phyloP scores from a whole-genome alignment of 2,888 invertebrate genomes.

The Pharmacophagus antenor region DNA sequence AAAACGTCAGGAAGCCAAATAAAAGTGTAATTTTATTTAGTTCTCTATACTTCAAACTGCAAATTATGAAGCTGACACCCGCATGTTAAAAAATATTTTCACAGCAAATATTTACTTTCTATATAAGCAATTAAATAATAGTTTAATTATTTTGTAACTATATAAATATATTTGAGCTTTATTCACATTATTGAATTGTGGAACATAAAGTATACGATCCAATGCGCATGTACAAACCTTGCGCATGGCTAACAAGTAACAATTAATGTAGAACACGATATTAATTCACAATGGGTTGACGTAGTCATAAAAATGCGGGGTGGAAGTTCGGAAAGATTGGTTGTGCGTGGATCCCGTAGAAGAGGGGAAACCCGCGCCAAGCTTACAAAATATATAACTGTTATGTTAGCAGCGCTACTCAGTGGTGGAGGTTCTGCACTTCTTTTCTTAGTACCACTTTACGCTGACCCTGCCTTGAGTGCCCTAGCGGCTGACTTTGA shows the following conservation, averaged over 20 bases:
- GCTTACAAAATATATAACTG: slow-evolving; percentile 70
- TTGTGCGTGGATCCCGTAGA: slow-evolving; percentile 62
- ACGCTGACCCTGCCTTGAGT: slow-evolving; percentile 78
- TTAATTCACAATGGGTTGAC: slow-evolving; percentile 70
- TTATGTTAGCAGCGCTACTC: slow-evolving; percentile 66
- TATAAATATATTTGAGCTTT: neutral
- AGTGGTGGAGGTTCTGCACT: slow-evolving; percentile 73
- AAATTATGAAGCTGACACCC: too few species aligned
- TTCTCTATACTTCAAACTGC: too few species aligned
- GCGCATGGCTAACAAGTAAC: slow-evolving; percentile 54
- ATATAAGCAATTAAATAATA: too few species aligned
- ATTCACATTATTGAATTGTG: neutral
- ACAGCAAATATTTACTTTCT: too few species aligned
- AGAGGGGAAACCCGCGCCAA: slow-evolving; percentile 68
- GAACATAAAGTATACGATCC: neutral
- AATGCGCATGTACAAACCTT: slow-evolving; percentile 37
- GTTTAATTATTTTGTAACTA: neutral
- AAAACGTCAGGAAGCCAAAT: too few species aligned
- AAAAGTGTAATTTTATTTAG: too few species aligned
- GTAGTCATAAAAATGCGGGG: slow-evolving; percentile 71
- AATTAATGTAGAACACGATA: slow-evolving; percentile 48
- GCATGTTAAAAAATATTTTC: too few species aligned
- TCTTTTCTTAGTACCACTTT: slow-evolving; percentile 73
- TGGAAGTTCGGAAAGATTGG: slow-evolving; percentile 73
- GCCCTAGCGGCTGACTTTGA: slow-evolving; percentile 88